phyloP scores from a whole-genome alignment of 2,113 vertebrate genomes.

The Lampris incognitus region DNA sequence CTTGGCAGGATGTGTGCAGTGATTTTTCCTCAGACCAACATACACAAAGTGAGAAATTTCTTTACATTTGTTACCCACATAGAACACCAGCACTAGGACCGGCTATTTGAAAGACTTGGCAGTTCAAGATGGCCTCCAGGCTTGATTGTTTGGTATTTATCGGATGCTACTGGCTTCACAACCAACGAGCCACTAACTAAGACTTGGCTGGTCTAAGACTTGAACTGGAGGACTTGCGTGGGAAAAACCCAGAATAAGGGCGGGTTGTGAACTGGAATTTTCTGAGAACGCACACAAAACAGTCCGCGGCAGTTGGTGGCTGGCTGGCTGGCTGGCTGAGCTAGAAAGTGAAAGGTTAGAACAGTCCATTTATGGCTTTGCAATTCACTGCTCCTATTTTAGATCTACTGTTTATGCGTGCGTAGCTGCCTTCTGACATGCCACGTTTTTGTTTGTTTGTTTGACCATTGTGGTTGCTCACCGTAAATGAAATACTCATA shows the following conservation, averaged over 20 bases:
- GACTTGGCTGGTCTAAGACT: too few species aligned
- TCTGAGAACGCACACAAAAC: not conserved
- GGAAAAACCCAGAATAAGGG: too few species aligned
- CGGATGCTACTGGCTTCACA: not conserved
- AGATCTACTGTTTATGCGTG: conserved; percentile 50
- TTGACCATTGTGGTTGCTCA: not conserved
- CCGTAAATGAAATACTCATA: not conserved
- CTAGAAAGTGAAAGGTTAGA: conserved; percentile 42
- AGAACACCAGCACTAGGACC: too few species aligned
- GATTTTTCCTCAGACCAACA: too few species aligned
- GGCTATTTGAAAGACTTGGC: too few species aligned
- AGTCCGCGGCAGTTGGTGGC: not conserved
- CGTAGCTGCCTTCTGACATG: conserved; percentile 1
- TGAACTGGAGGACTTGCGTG: too few species aligned
- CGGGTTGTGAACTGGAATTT: not conserved
- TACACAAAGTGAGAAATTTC: too few species aligned
- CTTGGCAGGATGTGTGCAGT: too few species aligned
- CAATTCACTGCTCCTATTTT: conserved; percentile 63
- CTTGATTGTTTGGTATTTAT: not conserved
- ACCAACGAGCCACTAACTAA: too few species aligned
- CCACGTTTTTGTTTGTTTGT: conserved; percentile 5
- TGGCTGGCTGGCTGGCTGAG: conserved; percentile 17
- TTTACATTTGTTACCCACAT: too few species aligned
- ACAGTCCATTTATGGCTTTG: conserved; percentile 51
- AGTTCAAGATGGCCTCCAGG: too few species aligned